phyloP scores from a whole-genome alignment of 2,797 vertebrate species.

The Pseudochirops corinnae region DNA sequence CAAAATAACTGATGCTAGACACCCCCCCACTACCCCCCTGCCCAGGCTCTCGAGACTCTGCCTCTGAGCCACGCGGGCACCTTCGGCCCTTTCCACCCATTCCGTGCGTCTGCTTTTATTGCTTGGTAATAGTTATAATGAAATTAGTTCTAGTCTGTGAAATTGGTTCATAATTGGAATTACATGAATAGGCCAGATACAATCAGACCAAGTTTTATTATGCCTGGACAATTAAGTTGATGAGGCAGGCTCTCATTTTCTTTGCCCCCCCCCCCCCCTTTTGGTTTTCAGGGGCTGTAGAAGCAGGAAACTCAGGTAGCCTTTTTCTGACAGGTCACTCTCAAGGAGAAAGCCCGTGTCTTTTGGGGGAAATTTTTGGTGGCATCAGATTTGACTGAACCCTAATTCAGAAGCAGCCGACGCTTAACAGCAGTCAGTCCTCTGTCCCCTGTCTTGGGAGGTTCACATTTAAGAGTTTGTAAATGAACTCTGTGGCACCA shows the following conservation, averaged over 20 bases:
- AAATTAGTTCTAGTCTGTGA: constrained; percentile 66
- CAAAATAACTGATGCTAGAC: no score
- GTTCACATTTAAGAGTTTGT: no score
- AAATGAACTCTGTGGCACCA: background rate
- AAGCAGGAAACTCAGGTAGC: background rate
- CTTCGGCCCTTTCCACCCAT: constrained; percentile 13
- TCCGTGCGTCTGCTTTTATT: constrained; percentile 63
- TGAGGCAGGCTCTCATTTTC: background rate
- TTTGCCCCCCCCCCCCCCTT: background rate
- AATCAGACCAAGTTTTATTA: constrained; percentile 36
- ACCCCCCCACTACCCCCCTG: rapidly evolving
- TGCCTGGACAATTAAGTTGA: constrained; percentile 37
- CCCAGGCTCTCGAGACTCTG: background rate
- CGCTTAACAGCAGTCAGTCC: background rate
- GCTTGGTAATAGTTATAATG: constrained; percentile 60
- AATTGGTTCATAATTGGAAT: constrained; percentile 75
- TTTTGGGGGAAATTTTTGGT: background rate
- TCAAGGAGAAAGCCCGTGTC: background rate
- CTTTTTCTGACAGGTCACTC: background rate
- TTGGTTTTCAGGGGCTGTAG: constrained; percentile 44
- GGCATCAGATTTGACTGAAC: background rate
- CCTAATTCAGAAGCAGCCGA: background rate
- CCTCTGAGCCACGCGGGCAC: constrained; percentile 32
- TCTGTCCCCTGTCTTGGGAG: background rate
- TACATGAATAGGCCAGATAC: constrained; percentile 62